Conservation (phyloP, 92 coral and sea anemone genomes). For the Meandrina meandrites region DNA sequence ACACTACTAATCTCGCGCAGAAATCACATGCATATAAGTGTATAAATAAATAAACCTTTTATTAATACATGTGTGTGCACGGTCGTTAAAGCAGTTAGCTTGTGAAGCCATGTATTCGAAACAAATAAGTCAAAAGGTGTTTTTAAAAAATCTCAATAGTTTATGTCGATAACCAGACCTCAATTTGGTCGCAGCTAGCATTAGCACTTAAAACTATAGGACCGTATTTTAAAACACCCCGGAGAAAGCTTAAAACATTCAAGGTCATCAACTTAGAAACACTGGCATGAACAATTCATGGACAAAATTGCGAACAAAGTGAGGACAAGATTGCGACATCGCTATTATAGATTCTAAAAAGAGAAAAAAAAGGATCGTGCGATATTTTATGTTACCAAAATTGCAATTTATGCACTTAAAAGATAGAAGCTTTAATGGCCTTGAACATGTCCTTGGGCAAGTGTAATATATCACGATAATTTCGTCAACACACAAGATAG, state of each 20-base stretch:
- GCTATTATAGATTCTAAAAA: not conserved
- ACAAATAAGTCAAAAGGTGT: not conserved
- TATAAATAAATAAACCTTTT: constrained; percentile 11
- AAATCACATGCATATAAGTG: not conserved
- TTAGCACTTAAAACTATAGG: not conserved
- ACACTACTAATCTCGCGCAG: not conserved
- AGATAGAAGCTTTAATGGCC: constrained; percentile 11
- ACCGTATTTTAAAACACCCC: not conserved
- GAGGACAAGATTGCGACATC: not conserved
- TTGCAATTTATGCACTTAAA: constrained; percentile 14
- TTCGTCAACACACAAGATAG: constrained; percentile 30
- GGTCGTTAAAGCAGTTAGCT: not conserved
- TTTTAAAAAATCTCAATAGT: not conserved
- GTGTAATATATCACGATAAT: constrained; percentile 9
- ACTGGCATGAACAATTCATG: not conserved
- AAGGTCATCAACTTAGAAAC: not conserved
- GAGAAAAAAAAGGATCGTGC: not conserved
- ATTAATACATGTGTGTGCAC: too few species aligned
- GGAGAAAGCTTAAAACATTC: not conserved
- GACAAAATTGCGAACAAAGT: not conserved
- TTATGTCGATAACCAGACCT: not conserved
- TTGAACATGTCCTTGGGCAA: constrained; percentile 17
- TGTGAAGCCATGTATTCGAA: not conserved
- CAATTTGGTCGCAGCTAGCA: not conserved
- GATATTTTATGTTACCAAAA: not conserved